Evolutionary conservation across 2,113 vertebrate genomes (phyloP).

Genomic region (Cyrtonyx montezumae): DNA sequence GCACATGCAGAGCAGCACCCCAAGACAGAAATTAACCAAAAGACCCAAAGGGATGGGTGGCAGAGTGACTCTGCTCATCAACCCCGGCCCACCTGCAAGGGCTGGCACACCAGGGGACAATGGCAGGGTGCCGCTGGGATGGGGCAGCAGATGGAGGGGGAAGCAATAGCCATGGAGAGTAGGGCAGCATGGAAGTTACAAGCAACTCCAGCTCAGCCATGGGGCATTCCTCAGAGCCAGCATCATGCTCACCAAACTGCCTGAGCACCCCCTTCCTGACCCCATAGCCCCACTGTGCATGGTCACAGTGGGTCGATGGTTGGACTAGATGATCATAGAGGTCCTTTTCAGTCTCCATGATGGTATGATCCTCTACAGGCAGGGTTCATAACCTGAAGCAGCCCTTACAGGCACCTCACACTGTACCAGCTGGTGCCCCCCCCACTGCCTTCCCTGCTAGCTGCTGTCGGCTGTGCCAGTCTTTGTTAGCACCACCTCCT

Average conservation of each 20-base stretch:
- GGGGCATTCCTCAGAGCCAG: too few relatives aligned
- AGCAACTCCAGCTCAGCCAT: background rate
- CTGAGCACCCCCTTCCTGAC: too few relatives aligned
- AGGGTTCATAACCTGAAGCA: background rate
- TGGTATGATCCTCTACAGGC: too few relatives aligned
- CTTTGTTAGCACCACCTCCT: conserved; percentile 64
- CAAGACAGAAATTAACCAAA: background rate
- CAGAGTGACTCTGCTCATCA: background rate
- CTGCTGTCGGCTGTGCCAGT: conserved; percentile 59
- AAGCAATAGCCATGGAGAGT: fast-evolving
- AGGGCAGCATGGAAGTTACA: background rate
- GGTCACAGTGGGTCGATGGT: too few relatives aligned
- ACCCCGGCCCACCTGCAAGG: background rate
- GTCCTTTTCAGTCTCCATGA: too few relatives aligned
- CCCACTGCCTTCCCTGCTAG: background rate
- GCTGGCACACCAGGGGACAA: background rate
- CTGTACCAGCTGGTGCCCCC: conserved; percentile 10
- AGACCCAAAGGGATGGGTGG: background rate
- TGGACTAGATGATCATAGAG: too few relatives aligned
- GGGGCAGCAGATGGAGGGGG: background rate
- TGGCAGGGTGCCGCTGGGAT: conserved; percentile 6
- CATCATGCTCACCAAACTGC: too few relatives aligned
- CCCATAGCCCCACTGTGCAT: too few relatives aligned
- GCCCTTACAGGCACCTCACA: background rate
- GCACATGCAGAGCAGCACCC: background rate